Base-by-base conservation (phyloP, 2,797 vertebrate species). In the Emydoidea blandingii region DNA sequence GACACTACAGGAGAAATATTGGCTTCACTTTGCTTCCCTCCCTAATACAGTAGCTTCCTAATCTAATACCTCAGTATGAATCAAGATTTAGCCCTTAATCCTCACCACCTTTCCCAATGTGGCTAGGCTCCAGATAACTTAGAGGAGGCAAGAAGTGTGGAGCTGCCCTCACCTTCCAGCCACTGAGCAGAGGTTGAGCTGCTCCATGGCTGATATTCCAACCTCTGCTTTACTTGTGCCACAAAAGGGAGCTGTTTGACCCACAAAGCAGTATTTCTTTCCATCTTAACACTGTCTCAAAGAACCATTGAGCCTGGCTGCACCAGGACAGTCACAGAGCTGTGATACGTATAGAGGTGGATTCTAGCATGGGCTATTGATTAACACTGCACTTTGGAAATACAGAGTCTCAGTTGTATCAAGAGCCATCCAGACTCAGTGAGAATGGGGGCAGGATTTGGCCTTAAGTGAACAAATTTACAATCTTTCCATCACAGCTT, bases 291-390 rank as follows among this genome's bases (percentile, higher is more conserved):
- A 4, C 25, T 68, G 8, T 54, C 88, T 76, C n/a, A 52, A 37
- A 56, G 4, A 37, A 16, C 0, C 0, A 18, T 6, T 21, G 4
- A 34, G 53, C 5, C 15, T 41, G 15, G 41, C 37, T 21, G 54
- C 12, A 54, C 18, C 31, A 1, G 1, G 29, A 12, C 27, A 8
- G n/a, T 44, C n/a, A 23, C 5, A 83, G 83, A 80, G 21, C 21
- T 86, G n/a, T 37, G n/a, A 68, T 9, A 68, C 9, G 5, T 68
- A 37, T 19, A 37, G 65, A 19, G 18, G 18, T 68, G 9, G 9
- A 68, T 68, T 68, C 34, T 68, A 68, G 19, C 65, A 16, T 76
- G 25, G 12, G 72, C 4, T 29, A 44, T 37, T 44, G 72, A 29
- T 76, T 44, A 76, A 76, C 12, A 44, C 6, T 76, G 25, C 25